phyloP scores from a whole-genome alignment of 2,113 vertebrate species.

The Herpailurus yagouaroundi region DNA sequence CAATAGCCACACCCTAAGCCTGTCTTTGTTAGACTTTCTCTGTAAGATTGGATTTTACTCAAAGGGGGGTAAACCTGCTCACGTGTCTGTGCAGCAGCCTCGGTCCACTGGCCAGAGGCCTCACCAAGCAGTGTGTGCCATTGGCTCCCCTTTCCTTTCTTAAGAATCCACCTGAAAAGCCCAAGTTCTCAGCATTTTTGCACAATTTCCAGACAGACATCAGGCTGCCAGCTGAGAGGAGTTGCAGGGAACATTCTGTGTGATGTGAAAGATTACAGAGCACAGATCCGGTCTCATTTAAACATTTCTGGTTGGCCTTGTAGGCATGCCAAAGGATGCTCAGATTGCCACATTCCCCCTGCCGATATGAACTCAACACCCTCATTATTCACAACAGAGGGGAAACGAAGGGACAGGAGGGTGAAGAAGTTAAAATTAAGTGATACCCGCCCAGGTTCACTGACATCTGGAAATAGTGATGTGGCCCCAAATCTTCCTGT shows the following conservation, averaged over 20 bases:
- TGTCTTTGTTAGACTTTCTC: not conserved
- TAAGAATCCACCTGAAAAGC: constrained; percentile 18
- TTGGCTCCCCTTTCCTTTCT: not conserved
- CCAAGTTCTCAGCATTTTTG: not conserved
- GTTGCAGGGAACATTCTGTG: not conserved
- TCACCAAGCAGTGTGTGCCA: constrained; percentile 12
- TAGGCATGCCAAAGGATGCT: constrained; percentile 14
- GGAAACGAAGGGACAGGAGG: not conserved
- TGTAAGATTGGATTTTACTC: not conserved
- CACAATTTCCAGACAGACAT: not conserved
- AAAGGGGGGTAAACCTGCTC: fast-evolving
- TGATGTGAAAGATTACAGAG: constrained; percentile 64
- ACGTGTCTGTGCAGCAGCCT: not conserved
- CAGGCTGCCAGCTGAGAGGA: constrained; percentile 29
- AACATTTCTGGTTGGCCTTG: constrained; percentile 57
- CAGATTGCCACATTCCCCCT: constrained; percentile 40
- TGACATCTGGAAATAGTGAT: constrained; percentile 8
- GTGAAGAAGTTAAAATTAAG: not conserved
- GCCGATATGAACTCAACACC: constrained; percentile 52
- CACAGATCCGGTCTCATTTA: constrained; percentile 50
- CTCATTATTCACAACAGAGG: constrained; percentile 44
- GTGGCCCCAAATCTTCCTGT: not conserved
- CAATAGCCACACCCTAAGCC: fast-evolving
- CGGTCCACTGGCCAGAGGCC: constrained; percentile 67
- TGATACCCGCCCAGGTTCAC: fast-evolving